These are phyloP conservation scores for Hydrochoerus hydrochaeris DNA, from an alignment of 2,113 vertebrate genomes.

Conservation along the genomic window DNA sequence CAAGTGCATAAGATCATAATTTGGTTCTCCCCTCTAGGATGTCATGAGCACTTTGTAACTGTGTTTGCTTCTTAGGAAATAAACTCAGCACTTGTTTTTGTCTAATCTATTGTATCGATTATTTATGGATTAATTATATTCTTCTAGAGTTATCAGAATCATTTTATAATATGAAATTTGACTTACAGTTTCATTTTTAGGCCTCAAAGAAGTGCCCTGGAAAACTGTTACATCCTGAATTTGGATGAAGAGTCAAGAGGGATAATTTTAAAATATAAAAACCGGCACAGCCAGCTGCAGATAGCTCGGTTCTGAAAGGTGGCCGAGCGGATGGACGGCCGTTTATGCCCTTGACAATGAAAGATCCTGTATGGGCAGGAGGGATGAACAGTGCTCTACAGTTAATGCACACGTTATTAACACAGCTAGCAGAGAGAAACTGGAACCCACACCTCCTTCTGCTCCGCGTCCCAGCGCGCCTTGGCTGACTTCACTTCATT, in stretches of 20 bases:
- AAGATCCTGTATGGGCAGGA: background rate
- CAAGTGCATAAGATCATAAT: background rate
- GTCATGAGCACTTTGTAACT: background rate
- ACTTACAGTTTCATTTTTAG: background rate
- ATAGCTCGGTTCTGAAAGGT: background rate
- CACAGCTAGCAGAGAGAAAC: constrained; percentile 11
- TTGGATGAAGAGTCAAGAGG: background rate
- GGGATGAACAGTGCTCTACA: background rate
- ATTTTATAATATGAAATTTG: constrained; percentile 34
- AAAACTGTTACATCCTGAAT: background rate
- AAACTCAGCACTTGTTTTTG: background rate
- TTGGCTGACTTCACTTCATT: constrained; percentile 84
- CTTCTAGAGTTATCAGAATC: background rate
- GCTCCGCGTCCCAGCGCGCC: constrained; percentile 86
- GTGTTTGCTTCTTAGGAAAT: background rate
- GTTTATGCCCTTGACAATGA: background rate
- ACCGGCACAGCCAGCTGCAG: background rate
- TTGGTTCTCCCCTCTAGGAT: constrained; percentile 23
- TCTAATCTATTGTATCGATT: background rate
- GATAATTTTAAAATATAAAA: background rate
- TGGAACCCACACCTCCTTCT: constrained; percentile 86
- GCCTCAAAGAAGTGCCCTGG: background rate
- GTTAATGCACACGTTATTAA: background rate
- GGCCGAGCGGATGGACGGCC: background rate
- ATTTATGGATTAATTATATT: background rate